A percentile compares a stretch with the other conserved stretches of the same genome.
Evolutionary conservation across 2,113 vertebrate species (phyloP).

Genomic region (Passer montanus): DNA sequence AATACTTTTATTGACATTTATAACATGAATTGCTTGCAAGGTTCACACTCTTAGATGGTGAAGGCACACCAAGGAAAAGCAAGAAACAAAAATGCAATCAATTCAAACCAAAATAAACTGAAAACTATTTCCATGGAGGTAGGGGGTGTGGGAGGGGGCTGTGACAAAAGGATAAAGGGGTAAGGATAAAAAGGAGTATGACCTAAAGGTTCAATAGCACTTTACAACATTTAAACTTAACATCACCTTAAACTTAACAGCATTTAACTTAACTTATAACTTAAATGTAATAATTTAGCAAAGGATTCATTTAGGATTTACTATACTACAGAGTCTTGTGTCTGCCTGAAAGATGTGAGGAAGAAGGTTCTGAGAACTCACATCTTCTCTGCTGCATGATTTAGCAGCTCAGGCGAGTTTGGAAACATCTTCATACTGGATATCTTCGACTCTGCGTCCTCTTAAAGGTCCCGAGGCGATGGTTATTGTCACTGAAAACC

Average conservation of each 20-base stretch:
- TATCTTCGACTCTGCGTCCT: slow-evolving; percentile 83
- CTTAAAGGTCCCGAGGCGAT: slow-evolving; percentile 89
- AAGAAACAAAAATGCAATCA: not conserved
- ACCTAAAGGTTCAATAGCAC: not conserved
- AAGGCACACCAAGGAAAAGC: not conserved
- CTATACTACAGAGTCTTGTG: slow-evolving; percentile 46
- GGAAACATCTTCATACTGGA: slow-evolving; percentile 94
- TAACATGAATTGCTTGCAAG: not conserved
- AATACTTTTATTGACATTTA: not conserved
- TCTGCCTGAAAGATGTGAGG: slow-evolving; percentile 30
- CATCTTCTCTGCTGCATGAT: not conserved
- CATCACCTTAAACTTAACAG: not conserved
- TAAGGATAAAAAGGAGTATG: not conserved
- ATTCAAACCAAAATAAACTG: not conserved
- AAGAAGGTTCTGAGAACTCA: not conserved
- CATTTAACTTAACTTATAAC: not conserved
- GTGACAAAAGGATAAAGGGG: not conserved
- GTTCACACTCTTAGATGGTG: not conserved
- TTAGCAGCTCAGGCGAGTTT: slow-evolving; percentile 82
- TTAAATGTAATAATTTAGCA: not conserved
- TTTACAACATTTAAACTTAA: not conserved
- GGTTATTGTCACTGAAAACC: slow-evolving; percentile 85
- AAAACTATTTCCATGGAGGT: not conserved
- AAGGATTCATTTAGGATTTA: not conserved
- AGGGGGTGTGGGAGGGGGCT: fast-evolving